Evolutionary conservation across 2,113 vertebrate species (phyloP).

Genomic region (Sigmodon hispidus): DNA sequence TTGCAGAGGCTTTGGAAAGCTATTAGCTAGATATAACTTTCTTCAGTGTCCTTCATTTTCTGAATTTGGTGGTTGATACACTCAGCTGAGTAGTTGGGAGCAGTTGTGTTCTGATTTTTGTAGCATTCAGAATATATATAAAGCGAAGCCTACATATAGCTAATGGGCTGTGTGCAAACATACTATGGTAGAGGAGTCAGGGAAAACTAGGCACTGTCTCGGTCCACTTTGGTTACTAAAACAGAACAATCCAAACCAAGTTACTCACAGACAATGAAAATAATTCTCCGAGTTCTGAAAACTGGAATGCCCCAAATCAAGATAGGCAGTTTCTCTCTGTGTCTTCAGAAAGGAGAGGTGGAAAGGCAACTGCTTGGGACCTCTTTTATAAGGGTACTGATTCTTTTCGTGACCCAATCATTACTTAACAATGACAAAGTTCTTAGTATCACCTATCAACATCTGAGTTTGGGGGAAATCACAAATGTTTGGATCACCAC

Average conservation of each 20-base stretch:
- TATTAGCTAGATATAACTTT: not conserved
- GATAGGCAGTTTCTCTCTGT: not conserved
- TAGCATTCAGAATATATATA: not conserved
- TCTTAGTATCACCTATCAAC: not conserved
- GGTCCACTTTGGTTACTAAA: not conserved
- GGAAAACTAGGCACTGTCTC: not conserved
- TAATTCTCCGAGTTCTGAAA: not conserved
- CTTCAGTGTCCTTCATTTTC: not conserved
- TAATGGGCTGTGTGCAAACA: not conserved
- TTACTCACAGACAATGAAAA: not conserved
- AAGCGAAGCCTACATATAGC: not conserved
- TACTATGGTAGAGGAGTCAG: not conserved
- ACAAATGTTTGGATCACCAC: not conserved
- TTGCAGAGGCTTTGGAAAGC: not conserved
- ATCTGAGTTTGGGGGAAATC: not conserved
- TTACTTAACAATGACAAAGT: not conserved
- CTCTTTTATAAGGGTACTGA: not conserved
- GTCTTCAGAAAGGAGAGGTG: not conserved
- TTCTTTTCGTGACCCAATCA: not conserved
- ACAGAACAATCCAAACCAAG: not conserved
- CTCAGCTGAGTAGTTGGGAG: not conserved
- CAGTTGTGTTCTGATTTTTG: not conserved
- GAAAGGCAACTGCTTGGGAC: not conserved
- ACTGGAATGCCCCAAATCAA: not conserved
- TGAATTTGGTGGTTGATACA: not conserved